Percentiles rank a stretch among this genome's conserved stretches.
Conservation (phyloP, 2,113 vertebrate genomes). For the Gallinago undulata region DNA sequence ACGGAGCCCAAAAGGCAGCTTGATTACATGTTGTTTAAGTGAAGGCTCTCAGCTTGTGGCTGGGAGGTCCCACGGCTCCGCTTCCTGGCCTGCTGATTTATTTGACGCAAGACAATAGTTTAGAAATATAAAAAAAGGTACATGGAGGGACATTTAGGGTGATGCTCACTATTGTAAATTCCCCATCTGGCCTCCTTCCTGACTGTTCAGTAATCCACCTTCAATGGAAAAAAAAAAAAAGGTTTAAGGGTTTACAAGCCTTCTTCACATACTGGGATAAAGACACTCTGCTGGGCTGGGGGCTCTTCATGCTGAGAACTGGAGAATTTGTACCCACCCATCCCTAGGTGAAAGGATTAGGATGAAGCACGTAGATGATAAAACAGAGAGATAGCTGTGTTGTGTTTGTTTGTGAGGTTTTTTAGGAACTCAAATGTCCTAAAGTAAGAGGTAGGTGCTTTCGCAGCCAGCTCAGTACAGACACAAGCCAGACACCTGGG, state of each 20-base stretch:
- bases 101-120: background rate
- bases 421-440: background rate
- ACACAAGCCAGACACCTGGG: background rate
- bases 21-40: background rate
- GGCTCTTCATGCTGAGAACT: background rate
- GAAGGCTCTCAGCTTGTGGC: background rate
- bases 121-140: background rate
- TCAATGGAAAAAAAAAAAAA: background rate
- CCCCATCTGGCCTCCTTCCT: background rate
- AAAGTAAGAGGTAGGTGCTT: background rate
- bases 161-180: background rate
- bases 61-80: background rate
- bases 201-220: background rate
- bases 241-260: background rate
- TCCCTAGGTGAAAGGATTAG: background rate
- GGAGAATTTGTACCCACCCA: background rate
- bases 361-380: background rate
- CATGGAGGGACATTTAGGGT: background rate
- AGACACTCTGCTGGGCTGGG: background rate
- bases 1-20: background rate
- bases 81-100: slow-evolving; percentile 16
- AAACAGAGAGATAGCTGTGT: background rate
- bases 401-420: background rate
- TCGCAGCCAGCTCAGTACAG: background rate
- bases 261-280: background rate